These are phyloP conservation scores for Neopelma chrysocephalum DNA, from an alignment of 2,797 vertebrate species.

Conservation along the genomic window DNA sequence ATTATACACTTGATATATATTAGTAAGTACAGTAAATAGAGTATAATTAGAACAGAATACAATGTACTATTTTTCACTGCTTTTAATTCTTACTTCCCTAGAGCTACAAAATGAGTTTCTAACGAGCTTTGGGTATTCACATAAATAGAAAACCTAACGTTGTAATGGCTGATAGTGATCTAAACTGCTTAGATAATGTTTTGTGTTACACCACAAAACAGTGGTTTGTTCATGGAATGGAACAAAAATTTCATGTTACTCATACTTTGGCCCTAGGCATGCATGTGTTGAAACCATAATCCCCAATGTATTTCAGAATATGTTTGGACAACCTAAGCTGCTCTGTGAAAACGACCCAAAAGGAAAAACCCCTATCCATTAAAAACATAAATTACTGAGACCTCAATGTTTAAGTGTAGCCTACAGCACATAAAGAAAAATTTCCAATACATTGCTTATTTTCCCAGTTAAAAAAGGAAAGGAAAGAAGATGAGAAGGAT, in stretches of 20 bases:
- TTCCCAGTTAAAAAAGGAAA: conserved; percentile 45
- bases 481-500: conserved; percentile 49
- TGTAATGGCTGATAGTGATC: conserved; percentile 80
- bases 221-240: conserved; percentile 80
- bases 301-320: conserved; percentile 74
- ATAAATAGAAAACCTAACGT: conserved; percentile 77
- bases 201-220: conserved; percentile 79
- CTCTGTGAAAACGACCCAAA: conserved; percentile 75
- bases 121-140: conserved; percentile 78
- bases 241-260: conserved; percentile 82
- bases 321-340: conserved; percentile 76
- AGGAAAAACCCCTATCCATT: conserved; percentile 74
- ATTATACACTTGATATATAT: conserved; percentile 68
- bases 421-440: conserved; percentile 64
- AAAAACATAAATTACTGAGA: conserved; percentile 77
- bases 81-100: conserved; percentile 72
- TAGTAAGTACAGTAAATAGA: conserved; percentile 66
- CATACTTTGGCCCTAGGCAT: conserved; percentile 80
- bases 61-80: conserved; percentile 57
- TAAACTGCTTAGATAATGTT: conserved; percentile 78
- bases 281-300: conserved; percentile 80
- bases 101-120: conserved; percentile 73
- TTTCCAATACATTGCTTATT: conserved; percentile 64
- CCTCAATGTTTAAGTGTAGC: conserved; percentile 72
- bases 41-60: conserved; percentile 73